A percentile compares a stretch with the other conserved stretches of the same genome.
Conservation (phyloP, 2,888 invertebrate species). For the Prenolepis imparis region DNA sequence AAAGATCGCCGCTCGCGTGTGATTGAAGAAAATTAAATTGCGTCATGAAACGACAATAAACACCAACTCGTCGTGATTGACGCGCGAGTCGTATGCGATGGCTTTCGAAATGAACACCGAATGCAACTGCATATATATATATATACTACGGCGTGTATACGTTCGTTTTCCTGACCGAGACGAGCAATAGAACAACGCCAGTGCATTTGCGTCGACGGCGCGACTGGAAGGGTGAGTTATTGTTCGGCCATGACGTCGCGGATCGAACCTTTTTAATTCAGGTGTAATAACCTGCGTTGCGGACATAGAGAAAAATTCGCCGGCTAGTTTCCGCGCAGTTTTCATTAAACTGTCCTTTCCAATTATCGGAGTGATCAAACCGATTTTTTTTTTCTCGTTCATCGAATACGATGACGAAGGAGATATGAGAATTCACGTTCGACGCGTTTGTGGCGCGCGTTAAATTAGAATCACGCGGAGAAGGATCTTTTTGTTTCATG, state of each 20-base stretch:
- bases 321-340: slow-evolving; percentile 18
- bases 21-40: slow-evolving; percentile 51
- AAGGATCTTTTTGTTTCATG: slow-evolving; percentile 26
- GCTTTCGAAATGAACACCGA: slow-evolving; percentile 58
- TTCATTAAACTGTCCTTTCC: slow-evolving; percentile 31
- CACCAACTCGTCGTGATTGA: slow-evolving; percentile 56
- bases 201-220: slow-evolving; percentile 46
- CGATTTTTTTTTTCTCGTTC: not conserved
- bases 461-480: slow-evolving; percentile 40
- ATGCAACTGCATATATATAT: slow-evolving; percentile 37
- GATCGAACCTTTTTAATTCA: slow-evolving; percentile 61
- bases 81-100: slow-evolving; percentile 52
- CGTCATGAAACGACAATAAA: slow-evolving; percentile 58
- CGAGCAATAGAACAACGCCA: slow-evolving; percentile 46
- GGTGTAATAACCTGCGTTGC: slow-evolving; percentile 39
- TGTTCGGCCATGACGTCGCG: slow-evolving; percentile 53
- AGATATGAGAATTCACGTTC: slow-evolving; percentile 18
- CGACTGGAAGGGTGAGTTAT: slow-evolving; percentile 64
- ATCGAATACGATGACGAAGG: not conserved
- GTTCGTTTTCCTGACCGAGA: slow-evolving; percentile 43
- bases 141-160: not conserved
- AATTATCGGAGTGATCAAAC: slow-evolving; percentile 20
- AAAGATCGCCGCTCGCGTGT: slow-evolving; percentile 31
- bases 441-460: not conserved
- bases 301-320: not conserved